phyloP scores from a whole-genome alignment of 2,888 invertebrate genomes.

The Tethea ocularis region DNA sequence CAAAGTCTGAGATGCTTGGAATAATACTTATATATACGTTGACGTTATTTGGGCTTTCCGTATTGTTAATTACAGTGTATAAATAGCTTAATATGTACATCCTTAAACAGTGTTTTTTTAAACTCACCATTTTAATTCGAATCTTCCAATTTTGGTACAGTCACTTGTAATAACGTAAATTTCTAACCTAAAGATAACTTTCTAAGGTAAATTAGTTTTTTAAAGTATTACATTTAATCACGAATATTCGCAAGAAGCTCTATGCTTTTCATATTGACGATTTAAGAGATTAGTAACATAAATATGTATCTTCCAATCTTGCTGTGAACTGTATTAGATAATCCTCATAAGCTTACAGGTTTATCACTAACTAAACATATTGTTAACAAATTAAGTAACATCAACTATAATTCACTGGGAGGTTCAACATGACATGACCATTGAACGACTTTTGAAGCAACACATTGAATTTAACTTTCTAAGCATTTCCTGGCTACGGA shows the following conservation, averaged over 20 bases:
- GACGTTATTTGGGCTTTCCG: slow-evolving; percentile 29
- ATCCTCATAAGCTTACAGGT: slow-evolving; percentile 3
- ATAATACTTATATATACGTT: slow-evolving; percentile 12
- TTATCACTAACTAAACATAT: slow-evolving; percentile 9
- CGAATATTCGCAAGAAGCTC: slow-evolving; percentile 28
- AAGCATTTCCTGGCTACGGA: slow-evolving; percentile 78
- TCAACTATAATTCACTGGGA: slow-evolving; percentile 50
- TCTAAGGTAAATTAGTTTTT: slow-evolving; percentile 35
- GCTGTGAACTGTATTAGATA: neutral
- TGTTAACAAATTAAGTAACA: slow-evolving; percentile 32
- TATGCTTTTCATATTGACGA: slow-evolving; percentile 10
- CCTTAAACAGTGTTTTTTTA: neutral
- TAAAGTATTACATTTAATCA: slow-evolving; percentile 48
- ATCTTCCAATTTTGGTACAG: neutral
- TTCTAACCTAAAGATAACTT: slow-evolving; percentile 29
- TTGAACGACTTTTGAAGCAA: slow-evolving; percentile 60
- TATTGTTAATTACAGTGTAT: slow-evolving; percentile 4
- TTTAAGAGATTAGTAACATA: neutral
- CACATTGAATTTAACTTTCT: slow-evolving; percentile 70
- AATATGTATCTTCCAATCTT: neutral
- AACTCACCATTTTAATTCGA: neutral
- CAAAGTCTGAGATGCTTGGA: slow-evolving; percentile 14
- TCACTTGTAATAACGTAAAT: neutral
- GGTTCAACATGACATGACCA: slow-evolving; percentile 54
- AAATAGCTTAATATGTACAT: neutral